A percentile compares a stretch with the other conserved stretches of the same genome.
phyloP scores from a whole-genome alignment of 2,113 vertebrate genomes.

The Polyodon spathula region DNA sequence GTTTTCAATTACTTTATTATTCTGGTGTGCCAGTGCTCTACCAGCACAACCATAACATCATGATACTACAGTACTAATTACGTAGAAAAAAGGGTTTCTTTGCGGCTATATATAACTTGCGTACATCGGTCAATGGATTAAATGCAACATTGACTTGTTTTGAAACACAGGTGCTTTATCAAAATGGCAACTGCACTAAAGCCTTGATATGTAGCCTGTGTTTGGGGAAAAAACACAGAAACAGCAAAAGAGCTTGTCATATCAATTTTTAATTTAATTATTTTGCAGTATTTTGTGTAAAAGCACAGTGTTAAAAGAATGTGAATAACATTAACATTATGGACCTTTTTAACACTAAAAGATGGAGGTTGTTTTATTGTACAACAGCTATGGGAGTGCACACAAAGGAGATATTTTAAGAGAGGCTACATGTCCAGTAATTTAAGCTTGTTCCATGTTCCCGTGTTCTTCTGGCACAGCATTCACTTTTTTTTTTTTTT shows the following conservation, averaged over 20 bases:
- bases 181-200: constrained; percentile 25
- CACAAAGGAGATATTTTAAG: too few species aligned
- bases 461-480: too few species aligned
- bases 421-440: too few species aligned
- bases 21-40: constrained; percentile 8
- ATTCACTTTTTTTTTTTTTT: too few species aligned
- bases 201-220: constrained; percentile 21
- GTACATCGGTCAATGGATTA: constrained; percentile 16
- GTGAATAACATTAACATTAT: too few species aligned
- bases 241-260: too few species aligned
- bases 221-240: constrained; percentile 15
- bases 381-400: too few species aligned
- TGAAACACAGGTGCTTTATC: constrained; percentile 33
- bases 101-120: constrained; percentile 24
- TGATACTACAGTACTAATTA: constrained; percentile 16
- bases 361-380: too few species aligned
- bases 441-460: too few species aligned
- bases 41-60: constrained; percentile 14
- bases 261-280: background rate
- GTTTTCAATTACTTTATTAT: constrained; percentile 26
- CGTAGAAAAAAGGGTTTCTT: constrained; percentile 14
- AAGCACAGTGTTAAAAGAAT: too few species aligned
- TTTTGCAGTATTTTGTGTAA: too few species aligned
- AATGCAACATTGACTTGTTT: constrained; percentile 25
- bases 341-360: too few species aligned